Evolutionary conservation across 2,888 invertebrate species (phyloP), one percentile per base, ranked within the genome.

Genomic region (Trilocha varians): DNA sequence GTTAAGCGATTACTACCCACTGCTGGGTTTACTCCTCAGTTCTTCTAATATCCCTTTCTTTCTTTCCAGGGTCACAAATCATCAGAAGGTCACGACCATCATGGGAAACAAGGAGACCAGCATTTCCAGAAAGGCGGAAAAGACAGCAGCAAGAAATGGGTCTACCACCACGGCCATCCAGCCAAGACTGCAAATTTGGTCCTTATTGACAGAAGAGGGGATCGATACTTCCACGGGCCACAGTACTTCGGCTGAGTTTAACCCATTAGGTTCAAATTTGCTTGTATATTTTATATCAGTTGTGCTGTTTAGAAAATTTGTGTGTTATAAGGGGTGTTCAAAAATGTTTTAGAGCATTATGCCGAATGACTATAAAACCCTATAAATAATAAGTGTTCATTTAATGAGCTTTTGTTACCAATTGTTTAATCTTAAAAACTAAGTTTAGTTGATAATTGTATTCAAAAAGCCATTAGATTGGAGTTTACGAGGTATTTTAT

Each of bases 121-220:
- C 70, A 88, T 40, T 84, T 78, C 13, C 71, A 86, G 33, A 85
- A 88, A 40, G 78, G 65, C 0, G 84, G 68, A 0, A 76, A 83
- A 16, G 73, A 76, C 5, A 60, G 69, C 0, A 88, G 87, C 2
- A 89, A 88, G 59, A 87, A 89, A 49, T 90, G 90, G 90, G 63
- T 80, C n/a, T 87, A 77, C 64, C 84, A 87, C 48, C 87, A 87
- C 47, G 84, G 84, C 0, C 45, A 55, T 6, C 82, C 84, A 0
- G 76, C 78, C 0, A 78, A 74, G 45, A 74, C 69, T 1, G 65
- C 79, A 5, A 74, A 77, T 44, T 54, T 85, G 17, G 64, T 75
- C 4, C 38, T 68, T 32, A 72, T 80, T 1, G 84, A 84, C 45
- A 42, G 78, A n/a, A 44, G 82, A 45, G 50, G 56, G 0, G 80